These are phyloP conservation scores for Bilobella aurantiaca DNA, from an alignment of 1,140 invertebrate species.

Conservation along the genomic window DNA sequence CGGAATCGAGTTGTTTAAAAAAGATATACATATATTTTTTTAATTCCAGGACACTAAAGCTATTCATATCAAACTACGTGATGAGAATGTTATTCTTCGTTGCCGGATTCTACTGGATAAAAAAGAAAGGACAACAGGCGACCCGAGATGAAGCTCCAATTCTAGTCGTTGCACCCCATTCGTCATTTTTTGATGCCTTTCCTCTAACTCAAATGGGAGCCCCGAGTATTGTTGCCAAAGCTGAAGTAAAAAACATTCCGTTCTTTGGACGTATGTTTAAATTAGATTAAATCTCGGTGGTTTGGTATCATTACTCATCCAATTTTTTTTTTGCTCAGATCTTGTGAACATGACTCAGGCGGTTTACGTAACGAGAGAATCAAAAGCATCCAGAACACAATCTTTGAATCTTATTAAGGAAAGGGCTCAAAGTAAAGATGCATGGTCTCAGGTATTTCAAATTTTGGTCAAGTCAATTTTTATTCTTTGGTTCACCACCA, in stretches of 20 bases:
- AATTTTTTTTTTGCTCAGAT: conserved; percentile 45
- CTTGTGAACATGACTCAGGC: conserved; percentile 88
- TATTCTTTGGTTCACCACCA: conserved; percentile 40
- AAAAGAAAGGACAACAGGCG: conserved; percentile 55
- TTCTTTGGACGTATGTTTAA: conserved; percentile 71
- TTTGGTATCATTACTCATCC: not conserved
- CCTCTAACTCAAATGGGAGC: conserved; percentile 65
- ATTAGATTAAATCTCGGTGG: not conserved
- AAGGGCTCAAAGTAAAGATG: conserved; percentile 65
- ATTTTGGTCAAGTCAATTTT: not conserved
- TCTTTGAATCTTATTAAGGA: conserved; percentile 83
- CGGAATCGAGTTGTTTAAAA: no score
- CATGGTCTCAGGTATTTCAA: conserved; percentile 72
- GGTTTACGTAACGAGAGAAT: conserved; percentile 83
- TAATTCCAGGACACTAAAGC: conserved; percentile 45
- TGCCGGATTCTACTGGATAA: conserved; percentile 67
- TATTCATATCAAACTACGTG: conserved; percentile 49
- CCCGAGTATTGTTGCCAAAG: conserved; percentile 78
- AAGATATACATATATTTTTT: not conserved
- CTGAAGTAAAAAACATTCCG: conserved; percentile 62
- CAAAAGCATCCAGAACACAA: conserved; percentile 79
- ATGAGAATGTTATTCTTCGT: conserved; percentile 64
- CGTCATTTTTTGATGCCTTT: conserved; percentile 79
- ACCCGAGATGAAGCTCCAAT: conserved; percentile 64
- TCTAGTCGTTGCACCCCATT: conserved; percentile 78